These are phyloP conservation scores for Argyrosomus regius DNA, from an alignment of 2,797 vertebrate genomes.

Conservation along the genomic window DNA sequence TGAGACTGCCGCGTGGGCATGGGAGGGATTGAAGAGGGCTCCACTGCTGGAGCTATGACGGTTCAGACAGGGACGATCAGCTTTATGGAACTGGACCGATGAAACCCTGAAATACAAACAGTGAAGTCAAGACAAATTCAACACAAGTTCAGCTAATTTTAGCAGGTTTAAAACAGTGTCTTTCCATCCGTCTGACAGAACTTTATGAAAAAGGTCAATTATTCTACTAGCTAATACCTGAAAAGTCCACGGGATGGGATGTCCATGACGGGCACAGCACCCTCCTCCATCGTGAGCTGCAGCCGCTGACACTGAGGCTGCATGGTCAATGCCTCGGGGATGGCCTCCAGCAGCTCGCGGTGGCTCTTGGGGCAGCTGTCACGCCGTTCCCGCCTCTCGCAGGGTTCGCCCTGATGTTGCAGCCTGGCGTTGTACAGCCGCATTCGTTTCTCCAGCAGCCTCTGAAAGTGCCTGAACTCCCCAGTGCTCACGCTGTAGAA, in stretches of 20 bases:
- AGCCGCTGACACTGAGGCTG: slow-evolving; percentile 77
- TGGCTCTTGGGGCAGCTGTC: slow-evolving; percentile 86
- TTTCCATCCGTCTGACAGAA: neutral
- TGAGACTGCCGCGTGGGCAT: slow-evolving; percentile 59
- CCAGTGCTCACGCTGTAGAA: slow-evolving; percentile 86
- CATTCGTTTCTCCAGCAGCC: slow-evolving; percentile 86
- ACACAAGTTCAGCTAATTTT: too few species aligned
- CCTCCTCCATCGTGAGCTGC: slow-evolving; percentile 64
- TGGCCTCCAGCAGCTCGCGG: slow-evolving; percentile 86
- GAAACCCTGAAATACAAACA: slow-evolving; percentile 77
- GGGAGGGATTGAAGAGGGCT: slow-evolving; percentile 81
- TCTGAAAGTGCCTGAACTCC: slow-evolving; percentile 86
- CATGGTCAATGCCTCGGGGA: slow-evolving; percentile 83
- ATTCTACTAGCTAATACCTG: slow-evolving; percentile 64
- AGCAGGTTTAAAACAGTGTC: neutral
- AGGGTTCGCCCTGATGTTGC: slow-evolving; percentile 82
- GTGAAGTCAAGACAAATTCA: slow-evolving; percentile 5
- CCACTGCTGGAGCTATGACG: slow-evolving; percentile 86
- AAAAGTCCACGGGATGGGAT: slow-evolving; percentile 73
- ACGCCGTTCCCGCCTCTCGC: slow-evolving; percentile 79
- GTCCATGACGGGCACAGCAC: slow-evolving; percentile 52
- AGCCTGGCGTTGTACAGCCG: slow-evolving; percentile 82
- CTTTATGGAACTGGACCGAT: slow-evolving; percentile 84
- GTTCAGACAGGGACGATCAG: slow-evolving; percentile 83
- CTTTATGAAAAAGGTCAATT: neutral